Evolutionary conservation across 2,113 vertebrate species (phyloP).

Genomic region (Pygoscelis antarcticus): DNA sequence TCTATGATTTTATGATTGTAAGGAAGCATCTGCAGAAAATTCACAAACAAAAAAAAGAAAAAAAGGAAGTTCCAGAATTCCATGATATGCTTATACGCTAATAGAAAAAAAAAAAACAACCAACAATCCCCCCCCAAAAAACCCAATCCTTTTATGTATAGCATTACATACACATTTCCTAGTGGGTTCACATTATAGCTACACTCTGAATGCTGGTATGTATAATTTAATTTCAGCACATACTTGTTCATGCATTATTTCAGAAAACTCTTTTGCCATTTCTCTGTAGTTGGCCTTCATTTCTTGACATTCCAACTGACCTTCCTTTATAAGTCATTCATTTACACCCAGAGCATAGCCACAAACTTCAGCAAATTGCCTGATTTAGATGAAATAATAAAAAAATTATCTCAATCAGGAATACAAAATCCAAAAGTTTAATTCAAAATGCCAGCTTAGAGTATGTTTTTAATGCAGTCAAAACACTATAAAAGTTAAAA

Average conservation of each 20-base stretch:
- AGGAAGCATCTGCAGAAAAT: neutral
- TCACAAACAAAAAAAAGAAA: neutral
- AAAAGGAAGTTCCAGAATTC: neutral
- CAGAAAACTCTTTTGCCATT: conserved; percentile 90
- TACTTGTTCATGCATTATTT: conserved; percentile 97
- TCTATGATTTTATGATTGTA: neutral
- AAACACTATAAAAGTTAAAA: neutral
- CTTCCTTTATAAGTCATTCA: conserved; percentile 95
- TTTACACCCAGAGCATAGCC: conserved; percentile 91
- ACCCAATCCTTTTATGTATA: neutral
- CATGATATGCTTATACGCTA: neutral
- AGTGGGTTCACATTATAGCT: neutral
- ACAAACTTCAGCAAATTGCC: conserved; percentile 97
- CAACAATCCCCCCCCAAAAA: neutral
- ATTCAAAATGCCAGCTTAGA: neutral
- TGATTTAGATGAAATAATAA: conserved; percentile 52
- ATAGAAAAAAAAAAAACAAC: neutral
- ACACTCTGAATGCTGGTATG: neutral
- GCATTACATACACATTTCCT: neutral
- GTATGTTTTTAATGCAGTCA: neutral
- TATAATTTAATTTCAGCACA: neutral
- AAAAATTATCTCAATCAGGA: neutral
- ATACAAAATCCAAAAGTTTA: neutral
- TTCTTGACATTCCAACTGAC: conserved; percentile 96
- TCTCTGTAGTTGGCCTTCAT: conserved; percentile 98